Conservation (phyloP, 2,797 vertebrate species). For the Nyctalus aviator region DNA sequence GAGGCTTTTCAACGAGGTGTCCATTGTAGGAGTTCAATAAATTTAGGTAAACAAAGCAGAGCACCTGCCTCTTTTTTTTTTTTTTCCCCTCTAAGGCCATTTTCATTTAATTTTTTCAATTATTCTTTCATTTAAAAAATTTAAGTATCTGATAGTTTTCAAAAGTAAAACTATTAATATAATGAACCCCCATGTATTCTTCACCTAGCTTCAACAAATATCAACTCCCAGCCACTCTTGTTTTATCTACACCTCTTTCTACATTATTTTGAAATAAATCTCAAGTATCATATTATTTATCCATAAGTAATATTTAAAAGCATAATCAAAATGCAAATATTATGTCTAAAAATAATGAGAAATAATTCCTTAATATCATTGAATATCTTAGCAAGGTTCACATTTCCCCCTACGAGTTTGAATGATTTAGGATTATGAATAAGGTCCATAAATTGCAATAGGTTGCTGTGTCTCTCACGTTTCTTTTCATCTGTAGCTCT, state of each 20-base stretch:
- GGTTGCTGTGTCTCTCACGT: not conserved
- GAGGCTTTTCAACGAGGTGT: not conserved
- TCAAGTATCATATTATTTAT: conserved; percentile 29
- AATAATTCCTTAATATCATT: not conserved
- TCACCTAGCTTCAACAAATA: not conserved
- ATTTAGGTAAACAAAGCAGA: not conserved
- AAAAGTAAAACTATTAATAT: not conserved
- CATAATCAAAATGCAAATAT: not conserved
- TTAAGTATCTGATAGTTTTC: not conserved
- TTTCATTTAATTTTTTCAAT: not conserved
- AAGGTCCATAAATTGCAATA: not conserved
- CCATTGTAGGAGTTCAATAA: not conserved
- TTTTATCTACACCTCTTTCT: not conserved
- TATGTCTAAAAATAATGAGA: not conserved
- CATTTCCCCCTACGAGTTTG: not conserved
- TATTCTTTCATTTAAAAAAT: conserved; percentile 49
- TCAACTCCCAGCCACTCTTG: not conserved
- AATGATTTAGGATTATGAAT: not conserved
- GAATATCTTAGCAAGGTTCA: not conserved
- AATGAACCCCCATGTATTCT: not conserved
- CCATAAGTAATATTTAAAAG: not conserved
- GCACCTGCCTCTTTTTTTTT: not conserved
- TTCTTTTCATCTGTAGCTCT: not conserved
- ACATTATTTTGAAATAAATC: not conserved
- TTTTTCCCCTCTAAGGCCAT: not conserved